Evolutionary conservation across 2,797 vertebrate species (phyloP), one percentile per base, ranked within the genome.

Genomic region (Sardinella longiceps): DNA sequence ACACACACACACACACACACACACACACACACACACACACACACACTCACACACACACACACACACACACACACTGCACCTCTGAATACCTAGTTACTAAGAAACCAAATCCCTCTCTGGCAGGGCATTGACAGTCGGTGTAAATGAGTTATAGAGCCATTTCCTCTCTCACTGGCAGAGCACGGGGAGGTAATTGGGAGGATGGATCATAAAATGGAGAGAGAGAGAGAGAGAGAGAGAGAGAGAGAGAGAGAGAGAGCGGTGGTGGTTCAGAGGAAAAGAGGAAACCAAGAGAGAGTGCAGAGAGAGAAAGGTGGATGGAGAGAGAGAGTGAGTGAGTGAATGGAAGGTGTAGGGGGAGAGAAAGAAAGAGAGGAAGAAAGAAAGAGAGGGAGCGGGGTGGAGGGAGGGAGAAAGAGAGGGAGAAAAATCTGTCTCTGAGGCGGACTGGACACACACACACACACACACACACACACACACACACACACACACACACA

Each of bases 121-220:
- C 91, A 88, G 92, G 53, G 85, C 88, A 88, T 87, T 92, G 87
- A 92, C 92, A 93, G 92, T 89, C 89, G 84, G 87, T 90, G 89
- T 90, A 93, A 93, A 95, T 94, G 91, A 96, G 88, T 94, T 95
- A 94, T 94, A 90, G 92, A 93, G 90, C 92, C 91, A 93, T 94
- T 94, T 92, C 92, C 87, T 93, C 87, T 90, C 92, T 93, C 88
- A 91, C 90, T 91, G 88, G 88, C 91, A 87, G 92, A 95, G 95
- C 94, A 94, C 89, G 88, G 91, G 83, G 90, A 92, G 88, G 89
- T 92, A 91, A 94, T 89, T 89, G 88, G 77, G 80, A 63, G 51
- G 82, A 87, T 46, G 88, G 85, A 88, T 86, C 86, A 90, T 89
- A 89, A 89, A 90, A 74, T 74, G 37, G 70, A 11, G 37, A 43